Base-by-base conservation (phyloP, 2,888 invertebrate species). In the Nephrotoma flavescens region DNA sequence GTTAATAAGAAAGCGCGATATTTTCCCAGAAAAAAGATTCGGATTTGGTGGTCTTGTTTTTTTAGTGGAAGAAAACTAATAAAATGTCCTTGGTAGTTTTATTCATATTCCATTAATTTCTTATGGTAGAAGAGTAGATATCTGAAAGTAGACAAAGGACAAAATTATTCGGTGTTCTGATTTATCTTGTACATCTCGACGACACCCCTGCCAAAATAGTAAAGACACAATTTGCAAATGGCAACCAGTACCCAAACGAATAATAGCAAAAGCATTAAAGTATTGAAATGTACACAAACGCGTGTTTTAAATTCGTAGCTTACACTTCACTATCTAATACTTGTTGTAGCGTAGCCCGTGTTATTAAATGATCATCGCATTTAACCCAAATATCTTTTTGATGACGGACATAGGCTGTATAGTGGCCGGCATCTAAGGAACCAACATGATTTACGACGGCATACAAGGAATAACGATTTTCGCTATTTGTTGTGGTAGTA, bases 361-460 rank as follows among this genome's bases (percentile, higher is more conserved):
- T 97, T 89, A 99, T 97, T 90, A 97, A 94, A 91, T 98, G 96
- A 92, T 99, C 99, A 91, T 99, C 98, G 92, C 99, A 99, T 91
- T 98, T 97, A 91, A 97, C 99, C 98, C 98, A 98, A 90, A 95
- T 95, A 89, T 97, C 96, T 89, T 95, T 94, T 92, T 97, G 96
- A 91, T 98, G 98, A n/a, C 98, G 93, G 88, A 99, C 97, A 91
- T 96, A 99, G 11, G 98, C 97, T 44, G 97, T 98, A 91, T 99
- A 99, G 92, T 99, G 92, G 0, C 99, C 99, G 2, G 96, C 95
- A 90, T 98, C 97, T 87, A 98, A 93, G 3, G 97, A 96, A 0
- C 99, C 99, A 89, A 96, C 93, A 91, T 99, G 99, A 91, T 98
- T 99, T 87, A 99, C 97, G 86, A 99, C 99, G 19, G 98, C 99